These are phyloP conservation scores for Leptinotarsa peninsularis DNA, from an alignment of 2,888 invertebrate species.

Conservation along the genomic window DNA sequence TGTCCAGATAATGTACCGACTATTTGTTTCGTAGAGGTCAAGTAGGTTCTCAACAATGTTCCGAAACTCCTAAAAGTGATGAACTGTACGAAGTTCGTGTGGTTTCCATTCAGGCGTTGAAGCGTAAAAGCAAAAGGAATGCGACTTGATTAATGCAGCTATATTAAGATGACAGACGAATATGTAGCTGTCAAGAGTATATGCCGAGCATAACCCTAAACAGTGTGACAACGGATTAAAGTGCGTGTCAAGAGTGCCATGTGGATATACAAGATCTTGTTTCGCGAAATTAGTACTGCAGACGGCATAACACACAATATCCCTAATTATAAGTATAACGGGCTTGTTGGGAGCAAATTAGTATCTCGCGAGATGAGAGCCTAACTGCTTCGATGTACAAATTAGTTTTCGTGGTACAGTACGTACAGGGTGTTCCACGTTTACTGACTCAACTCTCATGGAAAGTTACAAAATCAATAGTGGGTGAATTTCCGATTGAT, in stretches of 20 bases:
- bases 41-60: not conserved
- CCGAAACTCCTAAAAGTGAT: not conserved
- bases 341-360: constrained; percentile 21
- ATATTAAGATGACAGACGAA: constrained; percentile 5
- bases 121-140: not conserved
- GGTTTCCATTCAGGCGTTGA: not conserved
- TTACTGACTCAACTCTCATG: not conserved
- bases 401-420: not conserved
- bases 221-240: constrained; percentile 32
- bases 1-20: not conserved
- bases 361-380: constrained; percentile 15
- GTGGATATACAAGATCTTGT: constrained; percentile 27
- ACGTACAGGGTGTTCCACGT: not conserved
- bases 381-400: constrained; percentile 13
- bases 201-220: constrained; percentile 17
- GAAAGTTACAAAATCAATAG: too few species aligned
- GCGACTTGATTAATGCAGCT: not conserved
- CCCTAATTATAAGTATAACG: constrained; percentile 35
- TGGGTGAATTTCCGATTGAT: too few species aligned
- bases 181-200: constrained; percentile 16
- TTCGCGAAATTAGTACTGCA: constrained; percentile 29
- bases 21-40: not conserved
- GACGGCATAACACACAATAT: constrained; percentile 28
- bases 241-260: constrained; percentile 29
- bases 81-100: not conserved